Evolutionary conservation across 2,888 invertebrate genomes (phyloP).

Genomic region (Drosophila pegasa): DNA sequence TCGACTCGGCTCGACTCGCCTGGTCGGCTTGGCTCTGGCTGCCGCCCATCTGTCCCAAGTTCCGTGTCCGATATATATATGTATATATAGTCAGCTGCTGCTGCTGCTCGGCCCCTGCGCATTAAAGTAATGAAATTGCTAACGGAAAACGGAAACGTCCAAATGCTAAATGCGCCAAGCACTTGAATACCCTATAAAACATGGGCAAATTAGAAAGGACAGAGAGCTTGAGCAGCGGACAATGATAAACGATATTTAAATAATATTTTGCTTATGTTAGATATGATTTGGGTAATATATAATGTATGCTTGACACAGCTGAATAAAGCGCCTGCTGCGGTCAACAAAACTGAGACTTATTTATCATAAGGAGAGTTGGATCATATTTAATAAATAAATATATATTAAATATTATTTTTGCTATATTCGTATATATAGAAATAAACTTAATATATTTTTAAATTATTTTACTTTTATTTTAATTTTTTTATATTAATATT

Average conservation of each 20-base stretch:
- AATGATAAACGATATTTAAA: not conserved
- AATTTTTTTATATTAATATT: constrained; percentile 9
- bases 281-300: not conserved
- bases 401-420: no score
- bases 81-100: not conserved
- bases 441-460: no score
- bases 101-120: constrained; percentile 24
- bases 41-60: constrained; percentile 22
- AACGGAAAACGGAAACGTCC: constrained; percentile 54
- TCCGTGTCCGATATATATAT: constrained; percentile 25
- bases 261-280: not conserved
- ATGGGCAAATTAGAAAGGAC: not conserved
- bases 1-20: constrained; percentile 9
- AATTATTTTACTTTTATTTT: not conserved
- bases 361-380: no score
- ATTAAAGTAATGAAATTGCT: constrained; percentile 72
- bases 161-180: constrained; percentile 45
- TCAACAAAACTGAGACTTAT: no score
- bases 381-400: no score
- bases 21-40: constrained; percentile 25
- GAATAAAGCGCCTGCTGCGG: no score
- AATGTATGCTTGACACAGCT: no score
- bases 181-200: not conserved
- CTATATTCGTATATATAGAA: no score
- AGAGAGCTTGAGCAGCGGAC: not conserved